These are phyloP conservation scores for Melinaea menophilus DNA, from an alignment of 2,888 invertebrate species.

Conservation along the genomic window DNA sequence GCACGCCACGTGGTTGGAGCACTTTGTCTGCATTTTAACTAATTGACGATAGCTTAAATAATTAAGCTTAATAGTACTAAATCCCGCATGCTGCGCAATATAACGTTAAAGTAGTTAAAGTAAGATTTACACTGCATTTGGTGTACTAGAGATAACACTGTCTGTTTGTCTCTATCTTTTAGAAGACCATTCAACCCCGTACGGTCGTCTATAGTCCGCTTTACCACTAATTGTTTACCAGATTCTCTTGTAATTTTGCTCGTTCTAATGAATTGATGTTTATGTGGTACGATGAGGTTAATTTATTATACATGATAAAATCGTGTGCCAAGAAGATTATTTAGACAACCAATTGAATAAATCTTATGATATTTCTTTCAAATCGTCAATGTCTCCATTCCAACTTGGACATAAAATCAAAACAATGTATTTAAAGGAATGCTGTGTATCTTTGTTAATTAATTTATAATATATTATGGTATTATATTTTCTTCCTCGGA, in stretches of 20 bases:
- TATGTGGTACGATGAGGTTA: constrained; percentile 22
- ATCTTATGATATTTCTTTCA: too few species aligned
- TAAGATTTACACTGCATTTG: constrained; percentile 5
- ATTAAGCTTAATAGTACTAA: constrained; percentile 5
- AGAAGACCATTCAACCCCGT: constrained; percentile 8
- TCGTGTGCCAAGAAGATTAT: constrained; percentile 26
- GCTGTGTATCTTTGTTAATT: background rate
- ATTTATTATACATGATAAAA: constrained; percentile 14
- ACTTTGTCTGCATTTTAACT: background rate
- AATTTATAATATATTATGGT: background rate
- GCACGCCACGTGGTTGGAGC: constrained; percentile 4
- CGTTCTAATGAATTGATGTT: constrained; percentile 18
- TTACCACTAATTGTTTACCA: constrained; percentile 12
- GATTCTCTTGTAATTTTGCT: constrained; percentile 16
- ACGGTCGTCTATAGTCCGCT: constrained; percentile 22
- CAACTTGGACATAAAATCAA: too few species aligned
- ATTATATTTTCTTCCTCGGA: background rate
- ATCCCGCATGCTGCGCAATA: constrained; percentile 1
- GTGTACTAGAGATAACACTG: constrained; percentile 2
- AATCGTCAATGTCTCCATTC: too few species aligned
- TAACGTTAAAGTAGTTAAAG: constrained; percentile 3
- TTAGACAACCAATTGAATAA: background rate
- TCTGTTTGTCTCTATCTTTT: constrained; percentile 2
- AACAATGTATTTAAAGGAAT: too few species aligned
- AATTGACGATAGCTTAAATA: constrained; percentile 2